Conservation (phyloP, 2,113 vertebrate genomes). For the Sclerurus mexicanus region DNA sequence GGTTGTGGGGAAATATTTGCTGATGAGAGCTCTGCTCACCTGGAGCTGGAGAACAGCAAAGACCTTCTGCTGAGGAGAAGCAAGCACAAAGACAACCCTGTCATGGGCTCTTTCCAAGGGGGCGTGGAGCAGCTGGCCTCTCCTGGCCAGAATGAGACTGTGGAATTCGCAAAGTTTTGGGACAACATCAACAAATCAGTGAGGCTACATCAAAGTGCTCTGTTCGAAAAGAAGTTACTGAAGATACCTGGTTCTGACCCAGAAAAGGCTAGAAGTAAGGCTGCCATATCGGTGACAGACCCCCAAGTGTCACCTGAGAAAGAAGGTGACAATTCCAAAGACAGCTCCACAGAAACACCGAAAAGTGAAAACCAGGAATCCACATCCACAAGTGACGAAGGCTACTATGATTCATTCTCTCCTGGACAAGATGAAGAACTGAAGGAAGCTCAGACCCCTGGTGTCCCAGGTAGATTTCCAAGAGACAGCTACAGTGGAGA, state of each 20-base stretch:
- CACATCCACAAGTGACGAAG: slow-evolving; percentile 84
- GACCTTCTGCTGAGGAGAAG: slow-evolving; percentile 26
- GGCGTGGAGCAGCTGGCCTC: slow-evolving; percentile 79
- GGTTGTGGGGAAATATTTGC: slow-evolving; percentile 91
- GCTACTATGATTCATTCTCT: slow-evolving; percentile 85
- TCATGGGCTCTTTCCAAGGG: slow-evolving; percentile 72
- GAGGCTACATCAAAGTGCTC: slow-evolving; percentile 64
- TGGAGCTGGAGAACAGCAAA: slow-evolving; percentile 68
- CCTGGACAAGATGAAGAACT: slow-evolving; percentile 78
- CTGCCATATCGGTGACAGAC: not conserved
- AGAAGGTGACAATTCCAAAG: slow-evolving; percentile 67
- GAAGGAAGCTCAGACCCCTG: slow-evolving; percentile 66
- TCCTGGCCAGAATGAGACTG: slow-evolving; percentile 72
- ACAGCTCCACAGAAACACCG: slow-evolving; percentile 73
- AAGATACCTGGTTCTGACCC: not conserved
- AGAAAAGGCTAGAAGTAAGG: not conserved
- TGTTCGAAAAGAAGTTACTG: slow-evolving; percentile 54
- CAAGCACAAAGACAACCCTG: slow-evolving; percentile 59
- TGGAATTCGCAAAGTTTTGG: slow-evolving; percentile 81
- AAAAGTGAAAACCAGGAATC: slow-evolving; percentile 85
- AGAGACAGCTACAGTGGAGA: slow-evolving; percentile 86
- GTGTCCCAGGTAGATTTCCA: slow-evolving; percentile 67
- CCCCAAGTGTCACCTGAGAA: slow-evolving; percentile 42
- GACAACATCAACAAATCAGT: slow-evolving; percentile 75
- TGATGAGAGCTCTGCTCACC: slow-evolving; percentile 77